Evolutionary conservation across 2,113 vertebrate genomes (phyloP), one percentile per base, ranked within the genome.

Genomic region (Ifrita kowaldi): DNA sequence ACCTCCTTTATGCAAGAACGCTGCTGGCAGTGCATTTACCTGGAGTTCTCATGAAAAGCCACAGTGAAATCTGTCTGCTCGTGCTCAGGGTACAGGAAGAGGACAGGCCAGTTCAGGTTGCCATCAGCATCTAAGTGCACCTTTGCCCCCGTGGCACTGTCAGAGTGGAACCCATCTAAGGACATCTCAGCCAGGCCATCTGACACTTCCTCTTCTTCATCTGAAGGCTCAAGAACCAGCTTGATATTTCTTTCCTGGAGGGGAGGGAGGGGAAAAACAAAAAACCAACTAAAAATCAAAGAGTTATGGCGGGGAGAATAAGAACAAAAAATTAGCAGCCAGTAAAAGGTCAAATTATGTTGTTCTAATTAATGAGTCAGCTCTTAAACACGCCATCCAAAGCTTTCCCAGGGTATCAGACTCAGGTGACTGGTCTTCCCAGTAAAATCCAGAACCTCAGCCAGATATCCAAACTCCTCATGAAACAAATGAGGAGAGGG

Each of bases 11-110:
- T 4, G 37, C 63, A 42, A 5, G 62, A 42, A 50, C 0, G 7
- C n/a, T 77, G 79, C 88, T 69, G 85, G 50, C 22, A 19, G 17
- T 3, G 62, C 60, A 23, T 8, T 92, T 93, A 99, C 99, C 99
- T 98, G 96, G 97, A 97, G 82, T 97, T 98, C 95, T 99, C 99
- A 1, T 98, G 98, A 89, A 99, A 99, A 53, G 99, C 98, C 2
- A 99, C 98, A 90, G 99, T 98, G 95, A 99, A 99, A 95, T 99
- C 99, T 4, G 98, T 99, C 90, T 99, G 99, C 53, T 98, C 96
- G 6, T 99, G 98, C 89, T 99, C 99, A 0, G 99, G 99, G 84
- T 99, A 99, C 44, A 99, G 98, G 71, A 99, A 98, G 62, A 99
- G 97, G 41, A 99, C 99, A 2, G 99, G 99, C 99, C 99, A 99